Evolutionary conservation across 2,888 invertebrate genomes (phyloP), one percentile per base, ranked within the genome.

Genomic region (Diogma glabrata): DNA sequence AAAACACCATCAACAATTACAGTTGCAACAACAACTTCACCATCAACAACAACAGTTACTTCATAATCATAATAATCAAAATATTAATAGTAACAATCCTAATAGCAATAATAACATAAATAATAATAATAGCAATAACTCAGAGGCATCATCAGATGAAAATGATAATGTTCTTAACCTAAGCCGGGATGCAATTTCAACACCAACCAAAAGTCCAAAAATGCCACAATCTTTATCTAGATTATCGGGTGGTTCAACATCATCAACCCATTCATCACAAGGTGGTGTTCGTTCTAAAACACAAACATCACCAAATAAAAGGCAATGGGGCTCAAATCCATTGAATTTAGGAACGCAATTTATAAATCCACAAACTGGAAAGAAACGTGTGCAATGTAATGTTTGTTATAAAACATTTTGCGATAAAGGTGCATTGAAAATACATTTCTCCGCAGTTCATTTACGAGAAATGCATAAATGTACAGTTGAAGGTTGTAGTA

Each of bases 391-490:
- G 3, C 92, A 96, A 67, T 99, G 99, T 71, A 93, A 95, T 62
- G 94, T 95, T 38, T 99, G 99, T 67, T 74, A 95, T 55, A 99
- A 99, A 73, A 97, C 97, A 14, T 99, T 99, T 73, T 99, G 99
- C 76, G 99, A 99, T 75, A 99, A 99, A 74, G 99, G 97, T 55
- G 99, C 99, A 1, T 76, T 99, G 20, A 99, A 99, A 73, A 99
- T 99, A 7, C 99, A 99, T 69, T 97, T 96, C 66, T 95, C 95
- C 49, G 99, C 99, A 0, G 99, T 99, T 9, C 99, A 99, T 67
- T 72, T 97, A 54, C 82, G 96, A 36, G 99, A 99, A 74, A 99
- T 99, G 97, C 99, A 99, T 71, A 93, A 93, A 71, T 99, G 99
- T 67, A 96, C 97, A 0, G 95, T 99, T 1, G 92, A 92, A 66